phyloP scores from a whole-genome alignment of 2,888 invertebrate species.

The Herminia tarsipennalis region DNA sequence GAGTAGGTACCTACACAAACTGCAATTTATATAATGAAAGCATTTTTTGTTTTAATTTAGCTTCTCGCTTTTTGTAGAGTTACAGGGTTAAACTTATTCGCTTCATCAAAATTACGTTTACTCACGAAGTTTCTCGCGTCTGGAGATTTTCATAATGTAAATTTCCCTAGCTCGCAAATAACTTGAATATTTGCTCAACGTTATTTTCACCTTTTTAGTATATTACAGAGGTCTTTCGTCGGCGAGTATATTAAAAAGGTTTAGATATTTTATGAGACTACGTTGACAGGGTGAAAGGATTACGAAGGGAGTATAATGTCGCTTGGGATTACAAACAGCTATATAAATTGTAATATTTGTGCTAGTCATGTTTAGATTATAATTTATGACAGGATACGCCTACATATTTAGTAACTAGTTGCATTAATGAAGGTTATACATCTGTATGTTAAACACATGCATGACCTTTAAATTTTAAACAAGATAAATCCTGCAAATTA shows the following conservation, averaged over 20 bases:
- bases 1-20: too few species aligned
- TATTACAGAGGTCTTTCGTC: conserved; percentile 1
- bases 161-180: conserved; percentile 8
- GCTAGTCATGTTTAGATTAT: neutral
- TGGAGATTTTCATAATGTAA: conserved; percentile 11
- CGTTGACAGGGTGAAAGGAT: conserved; percentile 1
- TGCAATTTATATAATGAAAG: too few species aligned
- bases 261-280: conserved; percentile 8
- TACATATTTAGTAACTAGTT: neutral
- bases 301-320: conserved; percentile 5
- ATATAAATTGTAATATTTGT: neutral
- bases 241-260: conserved; percentile 7
- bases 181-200: conserved; percentile 17
- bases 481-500: neutral
- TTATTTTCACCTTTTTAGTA: conserved; percentile 14
- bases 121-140: conserved; percentile 1
- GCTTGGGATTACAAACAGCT: neutral
- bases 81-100: too few species aligned
- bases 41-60: too few species aligned
- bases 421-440: conserved; percentile 4
- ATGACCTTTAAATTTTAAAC: neutral
- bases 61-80: too few species aligned
- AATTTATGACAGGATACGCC: conserved; percentile 1
- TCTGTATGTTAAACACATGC: neutral
- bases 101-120: conserved; percentile 16